Conservation (phyloP, 2,113 vertebrate species). For the Pteruthius melanotis region DNA sequence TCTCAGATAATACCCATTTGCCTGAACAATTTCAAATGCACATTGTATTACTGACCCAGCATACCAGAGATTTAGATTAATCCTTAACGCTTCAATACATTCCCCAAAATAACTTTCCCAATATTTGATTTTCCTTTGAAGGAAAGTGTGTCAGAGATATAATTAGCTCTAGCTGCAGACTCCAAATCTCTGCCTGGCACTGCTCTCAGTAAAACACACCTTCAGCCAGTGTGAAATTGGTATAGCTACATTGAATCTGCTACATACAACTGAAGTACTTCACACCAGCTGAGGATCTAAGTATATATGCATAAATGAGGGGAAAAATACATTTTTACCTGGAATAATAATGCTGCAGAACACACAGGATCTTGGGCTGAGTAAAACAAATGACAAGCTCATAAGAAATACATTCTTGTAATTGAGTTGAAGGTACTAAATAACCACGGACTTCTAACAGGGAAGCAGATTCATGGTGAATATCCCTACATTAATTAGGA, state of each 20-base stretch:
- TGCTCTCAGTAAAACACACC: background rate
- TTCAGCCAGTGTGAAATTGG: conserved; percentile 20
- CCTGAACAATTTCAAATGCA: background rate
- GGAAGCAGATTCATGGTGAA: background rate
- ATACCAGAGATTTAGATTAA: background rate
- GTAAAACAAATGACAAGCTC: conserved; percentile 8
- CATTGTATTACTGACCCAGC: background rate
- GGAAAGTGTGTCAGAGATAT: conserved; percentile 4
- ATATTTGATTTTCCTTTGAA: conserved; percentile 29
- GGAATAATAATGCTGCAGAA: background rate
- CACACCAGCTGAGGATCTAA: background rate
- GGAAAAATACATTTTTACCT: background rate
- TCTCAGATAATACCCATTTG: background rate
- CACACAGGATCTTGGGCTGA: background rate
- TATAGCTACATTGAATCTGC: background rate
- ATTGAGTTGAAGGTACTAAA: conserved; percentile 26
- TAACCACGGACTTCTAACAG: background rate
- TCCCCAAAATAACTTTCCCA: background rate
- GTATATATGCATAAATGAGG: background rate
- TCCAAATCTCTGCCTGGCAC: background rate
- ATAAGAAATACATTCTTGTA: background rate
- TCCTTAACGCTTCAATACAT: background rate
- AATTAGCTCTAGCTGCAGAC: conserved; percentile 3
- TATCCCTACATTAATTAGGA: conserved; percentile 24
- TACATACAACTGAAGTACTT: background rate